Evolutionary conservation across 2,888 invertebrate genomes (phyloP).

Genomic region (Mayetiola destructor): DNA sequence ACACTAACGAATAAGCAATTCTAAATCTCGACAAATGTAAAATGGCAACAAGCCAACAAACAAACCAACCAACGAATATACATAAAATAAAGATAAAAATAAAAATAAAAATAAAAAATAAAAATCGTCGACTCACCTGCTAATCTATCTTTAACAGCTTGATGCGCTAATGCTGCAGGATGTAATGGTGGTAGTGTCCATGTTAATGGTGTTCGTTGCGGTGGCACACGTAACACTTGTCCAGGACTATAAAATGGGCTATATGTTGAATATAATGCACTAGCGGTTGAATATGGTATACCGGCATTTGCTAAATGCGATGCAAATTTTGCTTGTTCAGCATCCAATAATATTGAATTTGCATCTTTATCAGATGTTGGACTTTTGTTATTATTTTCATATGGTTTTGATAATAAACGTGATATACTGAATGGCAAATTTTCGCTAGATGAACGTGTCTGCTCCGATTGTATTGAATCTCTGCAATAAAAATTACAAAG

Average conservation of each 20-base stretch:
- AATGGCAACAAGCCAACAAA: too few species aligned
- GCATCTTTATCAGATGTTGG: conserved; percentile 28
- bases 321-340: conserved; percentile 31
- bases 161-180: conserved; percentile 60
- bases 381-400: conserved; percentile 40
- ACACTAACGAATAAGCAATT: too few species aligned
- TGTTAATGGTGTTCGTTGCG: conserved; percentile 42
- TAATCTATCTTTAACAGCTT: conserved; percentile 68
- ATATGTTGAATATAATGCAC: conserved; percentile 29
- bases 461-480: conserved; percentile 36
- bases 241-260: conserved; percentile 40
- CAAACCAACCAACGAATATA: too few species aligned
- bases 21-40: too few species aligned
- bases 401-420: conserved; percentile 60
- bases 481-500: conserved; percentile 27
- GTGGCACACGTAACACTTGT: conserved; percentile 68
- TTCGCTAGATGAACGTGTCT: conserved; percentile 37
- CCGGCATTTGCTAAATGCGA: conserved; percentile 28
- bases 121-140: conserved; percentile 51
- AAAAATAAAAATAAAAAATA: background rate
- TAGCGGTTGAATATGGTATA: conserved; percentile 30
- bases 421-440: conserved; percentile 68
- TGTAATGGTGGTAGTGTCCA: conserved; percentile 38
- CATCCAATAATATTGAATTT: conserved; percentile 26
- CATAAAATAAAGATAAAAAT: background rate